Percentiles rank a stretch among this genome's conserved stretches.
phyloP scores from a whole-genome alignment of 2,888 invertebrate genomes.

The Hoplodrina blanda region DNA sequence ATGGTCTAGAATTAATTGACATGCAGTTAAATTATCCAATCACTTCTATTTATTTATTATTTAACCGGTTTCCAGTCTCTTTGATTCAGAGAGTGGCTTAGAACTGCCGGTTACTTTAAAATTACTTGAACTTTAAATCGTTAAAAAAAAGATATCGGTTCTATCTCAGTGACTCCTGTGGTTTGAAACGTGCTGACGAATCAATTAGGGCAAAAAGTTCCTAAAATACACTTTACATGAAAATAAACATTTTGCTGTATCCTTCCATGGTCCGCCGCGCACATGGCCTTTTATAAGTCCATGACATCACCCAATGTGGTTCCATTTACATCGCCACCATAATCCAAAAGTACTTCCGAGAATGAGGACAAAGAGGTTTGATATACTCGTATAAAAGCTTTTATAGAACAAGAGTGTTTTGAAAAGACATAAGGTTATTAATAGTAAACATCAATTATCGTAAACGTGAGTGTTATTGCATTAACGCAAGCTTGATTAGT shows the following conservation, averaged over 20 bases:
- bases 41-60: constrained; percentile 12
- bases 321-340: constrained; percentile 69
- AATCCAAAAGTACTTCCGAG: constrained; percentile 65
- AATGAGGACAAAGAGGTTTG: constrained; percentile 63
- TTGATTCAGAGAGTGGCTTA: constrained; percentile 5
- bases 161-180: background rate
- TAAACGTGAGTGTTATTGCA: constrained; percentile 40
- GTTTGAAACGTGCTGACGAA: constrained; percentile 20
- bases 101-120: background rate
- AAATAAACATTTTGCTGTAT: constrained; percentile 68
- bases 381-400: constrained; percentile 9
- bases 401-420: constrained; percentile 30
- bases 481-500: constrained; percentile 44
- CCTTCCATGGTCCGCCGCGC: constrained; percentile 74
- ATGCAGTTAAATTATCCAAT: constrained; percentile 15
- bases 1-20: constrained; percentile 22
- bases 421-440: constrained; percentile 31
- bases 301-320: constrained; percentile 78
- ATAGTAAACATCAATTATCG: constrained; percentile 40
- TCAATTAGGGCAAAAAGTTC: constrained; percentile 41
- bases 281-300: constrained; percentile 73
- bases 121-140: background rate
- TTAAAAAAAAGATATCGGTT: constrained; percentile 7
- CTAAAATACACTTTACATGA: constrained; percentile 39
- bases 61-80: constrained; percentile 15